Percentiles rank a stretch among this genome's conserved stretches.
Evolutionary conservation across 2,113 vertebrate genomes (phyloP).

Genomic region (Grantiella picta): DNA sequence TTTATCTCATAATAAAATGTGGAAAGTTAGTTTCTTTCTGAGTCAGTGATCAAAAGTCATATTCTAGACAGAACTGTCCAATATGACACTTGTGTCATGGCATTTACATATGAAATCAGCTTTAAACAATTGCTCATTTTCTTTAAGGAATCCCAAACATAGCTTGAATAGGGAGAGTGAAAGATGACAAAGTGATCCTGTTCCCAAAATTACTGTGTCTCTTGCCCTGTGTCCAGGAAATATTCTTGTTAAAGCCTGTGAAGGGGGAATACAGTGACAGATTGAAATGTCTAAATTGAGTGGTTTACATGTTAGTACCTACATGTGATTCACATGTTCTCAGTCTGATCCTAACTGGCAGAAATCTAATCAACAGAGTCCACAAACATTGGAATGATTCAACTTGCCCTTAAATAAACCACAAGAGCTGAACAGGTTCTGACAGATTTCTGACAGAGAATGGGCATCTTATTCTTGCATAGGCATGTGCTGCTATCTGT

Average conservation of each 20-base stretch:
- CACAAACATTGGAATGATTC: background rate
- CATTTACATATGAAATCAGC: background rate
- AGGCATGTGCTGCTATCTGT: background rate
- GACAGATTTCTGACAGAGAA: background rate
- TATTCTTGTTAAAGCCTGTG: background rate
- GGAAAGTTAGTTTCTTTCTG: background rate
- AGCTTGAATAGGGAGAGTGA: background rate
- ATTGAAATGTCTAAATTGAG: background rate
- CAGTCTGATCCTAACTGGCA: background rate
- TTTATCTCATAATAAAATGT: background rate
- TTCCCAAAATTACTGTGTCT: background rate
- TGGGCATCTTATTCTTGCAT: background rate
- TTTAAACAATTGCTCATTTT: background rate
- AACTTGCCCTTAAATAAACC: background rate
- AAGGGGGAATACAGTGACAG: background rate
- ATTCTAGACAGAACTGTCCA: background rate
- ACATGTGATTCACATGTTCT: background rate
- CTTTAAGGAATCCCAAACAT: background rate
- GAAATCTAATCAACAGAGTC: background rate
- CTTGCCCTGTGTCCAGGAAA: background rate
- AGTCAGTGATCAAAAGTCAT: background rate
- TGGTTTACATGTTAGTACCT: background rate
- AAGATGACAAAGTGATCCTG: background rate
- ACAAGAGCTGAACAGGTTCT: background rate
- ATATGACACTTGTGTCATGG: background rate